Conservation (phyloP, 2,113 vertebrate species). For the Menidia beryllina region DNA sequence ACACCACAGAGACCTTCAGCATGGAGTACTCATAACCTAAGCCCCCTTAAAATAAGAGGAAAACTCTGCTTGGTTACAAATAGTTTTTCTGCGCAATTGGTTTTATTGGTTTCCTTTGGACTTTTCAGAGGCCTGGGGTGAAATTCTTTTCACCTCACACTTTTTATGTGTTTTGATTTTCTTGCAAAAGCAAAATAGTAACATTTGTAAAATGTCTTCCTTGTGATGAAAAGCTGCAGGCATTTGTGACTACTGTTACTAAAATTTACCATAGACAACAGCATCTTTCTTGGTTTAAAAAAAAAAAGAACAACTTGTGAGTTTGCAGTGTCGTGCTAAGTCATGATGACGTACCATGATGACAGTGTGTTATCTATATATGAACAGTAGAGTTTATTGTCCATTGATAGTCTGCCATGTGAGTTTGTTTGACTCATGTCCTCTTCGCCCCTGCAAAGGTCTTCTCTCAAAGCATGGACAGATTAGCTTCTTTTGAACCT, state of each 20-base stretch:
- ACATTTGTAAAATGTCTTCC: conserved; percentile 46
- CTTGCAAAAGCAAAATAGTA: conserved; percentile 51
- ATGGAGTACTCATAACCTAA: conserved; percentile 35
- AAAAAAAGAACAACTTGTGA: conserved; percentile 26
- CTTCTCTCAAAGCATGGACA: conserved; percentile 63
- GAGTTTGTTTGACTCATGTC: conserved; percentile 72
- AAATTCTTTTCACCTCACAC: conserved; percentile 50
- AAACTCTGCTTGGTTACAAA: conserved; percentile 63
- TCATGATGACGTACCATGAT: conserved; percentile 42
- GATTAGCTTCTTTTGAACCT: conserved; percentile 57
- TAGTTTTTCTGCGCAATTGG: conserved; percentile 72
- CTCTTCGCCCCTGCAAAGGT: conserved; percentile 67
- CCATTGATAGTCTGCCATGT: conserved; percentile 55
- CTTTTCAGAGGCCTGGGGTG: conserved; percentile 44
- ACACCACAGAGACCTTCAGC: conserved; percentile 49
- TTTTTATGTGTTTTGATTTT: conserved; percentile 60
- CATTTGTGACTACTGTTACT: conserved; percentile 41
- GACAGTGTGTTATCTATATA: conserved; percentile 63
- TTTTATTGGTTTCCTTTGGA: conserved; percentile 75
- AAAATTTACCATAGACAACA: conserved; percentile 46
- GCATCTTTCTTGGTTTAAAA: conserved; percentile 26
- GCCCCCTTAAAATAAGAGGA: conserved; percentile 25
- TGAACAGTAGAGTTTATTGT: conserved; percentile 68
- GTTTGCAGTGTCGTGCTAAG: conserved; percentile 41
- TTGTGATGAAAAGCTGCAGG: conserved; percentile 55